Evolutionary conservation across 2,888 invertebrate genomes (phyloP).

Genomic region (Mythimna albipuncta): DNA sequence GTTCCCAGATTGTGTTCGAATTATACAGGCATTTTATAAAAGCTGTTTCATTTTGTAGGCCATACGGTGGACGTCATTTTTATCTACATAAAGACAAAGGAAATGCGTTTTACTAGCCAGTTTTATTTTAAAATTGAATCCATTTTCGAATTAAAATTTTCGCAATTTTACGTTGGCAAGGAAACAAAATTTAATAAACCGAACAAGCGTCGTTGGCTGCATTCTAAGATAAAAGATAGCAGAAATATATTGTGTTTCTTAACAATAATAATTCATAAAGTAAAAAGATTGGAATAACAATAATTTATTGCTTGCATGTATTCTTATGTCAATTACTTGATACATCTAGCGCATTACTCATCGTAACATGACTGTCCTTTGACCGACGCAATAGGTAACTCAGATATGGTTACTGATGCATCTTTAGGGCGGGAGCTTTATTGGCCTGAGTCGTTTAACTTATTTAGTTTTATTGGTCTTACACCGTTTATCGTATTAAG

Average conservation of each 20-base stretch:
- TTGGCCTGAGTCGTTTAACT: constrained; percentile 83
- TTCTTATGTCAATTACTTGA: constrained; percentile 78
- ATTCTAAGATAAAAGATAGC: constrained; percentile 59
- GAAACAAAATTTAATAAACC: constrained; percentile 61
- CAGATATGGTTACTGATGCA: constrained; percentile 76
- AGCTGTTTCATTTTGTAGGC: constrained; percentile 62
- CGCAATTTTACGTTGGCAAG: constrained; percentile 61
- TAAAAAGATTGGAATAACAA: constrained; percentile 71
- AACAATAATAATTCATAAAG: constrained; percentile 65
- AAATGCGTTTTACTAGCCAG: constrained; percentile 16
- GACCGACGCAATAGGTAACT: constrained; percentile 61
- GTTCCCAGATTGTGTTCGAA: constrained; percentile 84
- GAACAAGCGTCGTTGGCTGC: constrained; percentile 39
- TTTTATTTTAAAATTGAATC: constrained; percentile 32
- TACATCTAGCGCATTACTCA: constrained; percentile 77
- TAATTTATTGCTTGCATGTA: constrained; percentile 74
- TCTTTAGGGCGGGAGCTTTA: constrained; percentile 78
- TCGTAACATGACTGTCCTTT: constrained; percentile 61
- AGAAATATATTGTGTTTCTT: constrained; percentile 63
- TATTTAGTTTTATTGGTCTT: constrained; percentile 87
- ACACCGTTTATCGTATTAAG: constrained; percentile 88
- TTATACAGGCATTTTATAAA: constrained; percentile 80
- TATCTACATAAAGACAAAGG: constrained; percentile 15
- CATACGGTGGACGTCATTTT: constrained; percentile 46
- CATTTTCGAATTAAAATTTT: constrained; percentile 55